Conservation (phyloP, 2,113 vertebrate species). For the Alces alces region DNA sequence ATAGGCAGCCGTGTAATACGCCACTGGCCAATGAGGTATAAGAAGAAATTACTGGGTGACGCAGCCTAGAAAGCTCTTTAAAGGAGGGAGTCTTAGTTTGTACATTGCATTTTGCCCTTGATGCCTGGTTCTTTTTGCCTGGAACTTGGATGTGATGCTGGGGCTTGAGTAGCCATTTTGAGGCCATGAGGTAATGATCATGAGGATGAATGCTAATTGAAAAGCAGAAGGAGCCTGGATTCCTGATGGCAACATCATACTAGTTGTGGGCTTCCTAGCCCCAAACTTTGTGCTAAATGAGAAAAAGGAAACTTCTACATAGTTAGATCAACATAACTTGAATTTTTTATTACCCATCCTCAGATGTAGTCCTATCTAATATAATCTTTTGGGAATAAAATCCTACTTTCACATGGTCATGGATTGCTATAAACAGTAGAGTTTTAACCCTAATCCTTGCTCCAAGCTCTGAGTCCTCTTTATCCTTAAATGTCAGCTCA, state of each 20-base stretch:
- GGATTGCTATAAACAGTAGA: background rate
- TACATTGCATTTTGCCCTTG: background rate
- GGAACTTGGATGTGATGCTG: background rate
- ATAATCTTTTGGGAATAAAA: background rate
- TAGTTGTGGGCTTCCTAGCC: background rate
- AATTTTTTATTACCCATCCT: background rate
- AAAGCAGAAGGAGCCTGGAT: background rate
- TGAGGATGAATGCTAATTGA: background rate
- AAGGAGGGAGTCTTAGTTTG: background rate
- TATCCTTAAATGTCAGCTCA: background rate
- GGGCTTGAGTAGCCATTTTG: background rate
- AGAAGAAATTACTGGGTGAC: background rate
- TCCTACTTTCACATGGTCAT: background rate
- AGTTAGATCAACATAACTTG: background rate
- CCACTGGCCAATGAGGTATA: background rate
- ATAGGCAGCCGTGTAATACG: background rate
- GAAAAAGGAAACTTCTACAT: background rate
- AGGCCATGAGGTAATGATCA: background rate
- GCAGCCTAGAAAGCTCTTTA: background rate
- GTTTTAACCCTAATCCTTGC: background rate
- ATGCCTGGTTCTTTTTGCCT: background rate
- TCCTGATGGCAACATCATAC: background rate
- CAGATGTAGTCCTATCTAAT: background rate
- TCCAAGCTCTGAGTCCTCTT: background rate
- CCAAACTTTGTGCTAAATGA: background rate